Percentiles rank a stretch among this genome's conserved stretches.
Conservation (phyloP, 2,888 invertebrate genomes). For the Leucoma salicis region DNA sequence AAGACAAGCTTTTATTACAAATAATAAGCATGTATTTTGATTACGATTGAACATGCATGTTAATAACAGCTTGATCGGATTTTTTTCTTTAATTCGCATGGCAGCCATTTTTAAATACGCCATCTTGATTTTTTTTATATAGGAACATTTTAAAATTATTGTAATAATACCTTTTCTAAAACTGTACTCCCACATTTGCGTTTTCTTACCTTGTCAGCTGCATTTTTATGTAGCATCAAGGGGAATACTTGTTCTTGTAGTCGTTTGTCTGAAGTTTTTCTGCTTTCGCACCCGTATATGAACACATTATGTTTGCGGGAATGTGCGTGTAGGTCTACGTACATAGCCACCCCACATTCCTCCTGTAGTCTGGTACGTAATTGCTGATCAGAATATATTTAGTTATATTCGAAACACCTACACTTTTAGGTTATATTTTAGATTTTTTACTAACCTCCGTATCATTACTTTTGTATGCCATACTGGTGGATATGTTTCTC, state of each 20-base stretch:
- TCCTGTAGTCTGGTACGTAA: constrained; percentile 86
- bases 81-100: neutral
- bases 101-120: neutral
- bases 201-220: constrained; percentile 95
- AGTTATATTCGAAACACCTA: neutral
- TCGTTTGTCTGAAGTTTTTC: constrained; percentile 88
- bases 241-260: constrained; percentile 97
- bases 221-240: constrained; percentile 95
- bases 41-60: no score
- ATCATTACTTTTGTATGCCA: constrained; percentile 97
- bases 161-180: no score
- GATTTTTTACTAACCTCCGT: constrained; percentile 82
- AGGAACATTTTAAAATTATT: no score
- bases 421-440: neutral
- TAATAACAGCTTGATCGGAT: no score
- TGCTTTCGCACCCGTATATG: constrained; percentile 96
- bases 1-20: no score
- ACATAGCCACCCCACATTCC: constrained; percentile 94
- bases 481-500: constrained; percentile 95
- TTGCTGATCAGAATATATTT: neutral
- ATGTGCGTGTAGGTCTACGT: constrained; percentile 97
- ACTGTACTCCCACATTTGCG: no score
- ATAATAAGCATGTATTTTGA: no score
- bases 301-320: constrained; percentile 97
- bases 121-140: constrained; percentile 12